Evolutionary conservation across 2,888 invertebrate genomes (phyloP).

Genomic region (Leptarthrus brevirostris): DNA sequence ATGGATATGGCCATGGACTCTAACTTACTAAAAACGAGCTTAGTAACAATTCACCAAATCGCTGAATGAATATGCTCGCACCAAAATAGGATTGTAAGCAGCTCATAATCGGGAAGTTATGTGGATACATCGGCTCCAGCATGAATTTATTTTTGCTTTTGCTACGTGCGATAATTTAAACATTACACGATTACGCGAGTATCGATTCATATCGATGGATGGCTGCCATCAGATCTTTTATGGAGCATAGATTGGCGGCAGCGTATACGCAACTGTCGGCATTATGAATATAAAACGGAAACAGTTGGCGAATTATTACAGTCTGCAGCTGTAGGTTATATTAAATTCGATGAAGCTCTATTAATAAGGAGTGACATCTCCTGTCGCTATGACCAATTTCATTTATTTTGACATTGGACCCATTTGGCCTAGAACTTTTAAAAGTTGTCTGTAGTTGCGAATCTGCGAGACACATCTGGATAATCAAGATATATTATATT

Average conservation of each 20-base stretch:
- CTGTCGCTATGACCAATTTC: background rate
- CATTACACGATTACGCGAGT: conserved; percentile 9
- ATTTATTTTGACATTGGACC: background rate
- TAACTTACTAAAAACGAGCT: background rate
- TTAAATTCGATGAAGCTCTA: background rate
- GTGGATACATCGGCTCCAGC: background rate
- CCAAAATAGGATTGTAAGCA: background rate
- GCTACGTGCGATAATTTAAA: conserved; percentile 5
- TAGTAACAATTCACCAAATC: background rate
- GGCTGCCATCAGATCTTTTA: background rate
- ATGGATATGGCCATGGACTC: background rate
- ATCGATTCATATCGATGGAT: background rate
- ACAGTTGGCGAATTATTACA: background rate
- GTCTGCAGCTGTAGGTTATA: background rate
- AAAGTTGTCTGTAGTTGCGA: too few species aligned
- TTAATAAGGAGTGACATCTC: conserved; percentile 10
- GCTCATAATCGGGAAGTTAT: conserved; percentile 5
- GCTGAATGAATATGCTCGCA: background rate
- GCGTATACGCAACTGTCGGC: too few species aligned
- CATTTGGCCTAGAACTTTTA: background rate
- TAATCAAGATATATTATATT: background rate
- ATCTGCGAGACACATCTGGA: background rate
- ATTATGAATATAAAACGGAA: background rate
- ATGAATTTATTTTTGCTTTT: conserved; percentile 11
- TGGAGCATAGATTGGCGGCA: background rate